Base-by-base conservation (phyloP, 2,797 vertebrate species). In the Coluber constrictor region DNA sequence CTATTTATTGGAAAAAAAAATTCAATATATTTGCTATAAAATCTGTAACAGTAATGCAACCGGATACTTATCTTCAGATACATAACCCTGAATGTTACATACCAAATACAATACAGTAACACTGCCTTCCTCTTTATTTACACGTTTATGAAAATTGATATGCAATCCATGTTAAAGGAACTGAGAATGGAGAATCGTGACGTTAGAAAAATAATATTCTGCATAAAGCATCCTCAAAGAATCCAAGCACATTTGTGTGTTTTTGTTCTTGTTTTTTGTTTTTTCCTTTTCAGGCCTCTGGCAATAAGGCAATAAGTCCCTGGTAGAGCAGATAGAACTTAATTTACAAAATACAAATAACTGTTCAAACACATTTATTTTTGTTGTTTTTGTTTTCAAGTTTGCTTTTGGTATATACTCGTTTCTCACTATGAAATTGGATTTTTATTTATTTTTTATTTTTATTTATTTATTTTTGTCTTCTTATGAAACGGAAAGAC, bases 201-300 rank as follows among this genome's bases (percentile, higher is more conserved):
- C 96, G 94, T 98, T 98, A 98, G 97, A 98, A 98, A 98, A 98
- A 98, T 98, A 98, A 98, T 98, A 98, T 97, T 98, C 96, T 98
- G 96, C 97, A 97, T 98, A 98, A 97, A 98, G 97, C 97, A 97
- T 98, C 98, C 97, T 97, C 96, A 97, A 97, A 97, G 96, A 97
- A 97, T 97, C 96, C 96, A 96, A 95, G 97, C 97, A 97, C 96
- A 97, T 97, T 96, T 66, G 23, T 63, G 27, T 63, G 59, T 0
- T 2, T 60, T 7, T 59, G 2, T 57, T 0, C 4, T 4, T 2
- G 12, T 4, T 61, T 25, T 60, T 27, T 1, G 37, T 37, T 2
- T 6, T 37, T 37, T 9, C 29, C 1, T 47, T 92, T 95, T 96
- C 95, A 97, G 97, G 98, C 98, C 97, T 97, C 97, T 97, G 95